Base-by-base conservation (phyloP, 2,888 invertebrate species). In the Maniola hyperantus region DNA sequence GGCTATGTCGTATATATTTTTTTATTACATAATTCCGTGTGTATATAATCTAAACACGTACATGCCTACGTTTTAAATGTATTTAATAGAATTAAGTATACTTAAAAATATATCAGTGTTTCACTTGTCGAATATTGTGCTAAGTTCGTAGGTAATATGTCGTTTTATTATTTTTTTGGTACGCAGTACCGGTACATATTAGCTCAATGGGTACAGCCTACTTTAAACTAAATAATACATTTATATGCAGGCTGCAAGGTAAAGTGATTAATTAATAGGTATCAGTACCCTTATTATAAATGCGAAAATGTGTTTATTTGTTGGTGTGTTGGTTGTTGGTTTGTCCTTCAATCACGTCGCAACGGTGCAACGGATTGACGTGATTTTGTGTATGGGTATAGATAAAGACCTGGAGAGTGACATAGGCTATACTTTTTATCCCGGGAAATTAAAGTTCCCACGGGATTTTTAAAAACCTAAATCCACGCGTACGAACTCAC, bases 21-120 rank as follows among this genome's bases (percentile, higher is more conserved):
- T 54, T 59, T 26, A 36, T 67, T 33, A 67, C 50, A 48, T 64
- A 65, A 65, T 65, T 39, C 26, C 26, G 26, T 39, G n/a, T 39
- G 11, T 67, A 55, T 63, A 50, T 36, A 70, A 62, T 67, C 67
- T n/a, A 26, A 58, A 1, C 53, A 42, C 58, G 62, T 62, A 44
- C n/a, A n/a, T n/a, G n/a, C n/a, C n/a, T n/a, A n/a, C 53, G 11
- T 44, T 33, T 26, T 11, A 51, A 50, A 57, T 54, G 26, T 62
- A 59, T 36, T 48, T 65, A 65, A 61, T 64, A 6, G 50, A 39
- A 58, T 62, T 51, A n/a, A 50, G 39, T 13, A 18, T 51, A 48
- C 62, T n/a, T 36, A 65, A 68, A 59, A 55, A 39, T 34, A 50
- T n/a, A 50, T 65, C 39, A 51, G 51, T 67, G 60, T 60, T 65